Evolutionary conservation across 2,797 vertebrate genomes (phyloP), one percentile per base, ranked within the genome.

Genomic region (Lemur catta): DNA sequence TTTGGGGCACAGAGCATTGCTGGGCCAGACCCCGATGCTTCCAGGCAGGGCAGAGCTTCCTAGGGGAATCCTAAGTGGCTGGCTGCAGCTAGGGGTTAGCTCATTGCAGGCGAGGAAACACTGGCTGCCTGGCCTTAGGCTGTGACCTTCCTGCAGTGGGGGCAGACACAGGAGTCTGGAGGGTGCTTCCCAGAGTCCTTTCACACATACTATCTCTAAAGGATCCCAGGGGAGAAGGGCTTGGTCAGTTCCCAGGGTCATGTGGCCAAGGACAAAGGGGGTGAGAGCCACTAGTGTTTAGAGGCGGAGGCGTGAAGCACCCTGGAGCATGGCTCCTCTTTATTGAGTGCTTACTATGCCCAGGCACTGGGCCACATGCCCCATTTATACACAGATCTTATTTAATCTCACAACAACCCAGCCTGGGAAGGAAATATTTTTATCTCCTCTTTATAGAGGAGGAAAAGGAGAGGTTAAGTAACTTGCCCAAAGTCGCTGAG

Each of bases 401-500:
- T 67, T 97, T 95, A 90, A 95, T 89, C 89, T 95, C 88, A 75
- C 80, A 86, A 67, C 46, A 59, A 22, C 84, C 43, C 91, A 96
- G 90, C 76, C 50, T 52, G 74, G 35, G 59, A 84, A 61, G 59
- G 65, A 95, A 93, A 63, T 96, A 87, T 95, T 92, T 95, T 71
- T 94, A 91, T 92, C 46, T 94, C 86, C 46, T 94, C 86, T 93
- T 95, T 65, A 87, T 88, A 80, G 80, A 72, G 59, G 69, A 92
- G 88, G 84, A 85, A 94, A 92, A 63, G 74, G 81, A 93, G 88
- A 93, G 85, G 95, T 97, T 95, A 88, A 97, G 79, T 84, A 65
- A 96, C 86, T 93, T 91, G 84, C 55, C 52, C 50, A 20, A 88
- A 94, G 84, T 92, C 72, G 2, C 84, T 91, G 76, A 92, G 84